Evolutionary conservation across 2,888 invertebrate genomes (phyloP), one percentile per base, ranked within the genome.

Genomic region (Idaea straminata): DNA sequence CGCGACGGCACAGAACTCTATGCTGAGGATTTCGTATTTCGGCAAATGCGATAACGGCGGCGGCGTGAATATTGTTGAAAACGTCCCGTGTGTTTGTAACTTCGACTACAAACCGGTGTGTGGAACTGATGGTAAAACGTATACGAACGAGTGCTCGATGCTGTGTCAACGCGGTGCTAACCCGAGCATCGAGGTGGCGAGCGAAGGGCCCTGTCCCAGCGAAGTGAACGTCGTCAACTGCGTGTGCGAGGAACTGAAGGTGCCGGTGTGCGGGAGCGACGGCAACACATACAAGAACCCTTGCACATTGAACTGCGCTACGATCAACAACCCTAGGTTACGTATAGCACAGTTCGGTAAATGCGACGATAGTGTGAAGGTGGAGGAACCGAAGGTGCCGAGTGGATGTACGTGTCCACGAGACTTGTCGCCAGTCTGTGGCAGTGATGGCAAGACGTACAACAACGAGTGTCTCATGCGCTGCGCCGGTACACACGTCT

Each of bases 381-480:
- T 47, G 6, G 47, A 7, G 13, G 47, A 47, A 13, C 47, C 47
- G 4, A 10, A 13, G 13, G 47, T 47, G 47, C 47, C 47, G 47
- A 47, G 47, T 47, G 47, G 47, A 10, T 72, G 69, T 64, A 16
- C 16, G 15, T 80, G 73, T 62, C 69, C 71, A 0, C 71, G 76
- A 59, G 68, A 77, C n/a, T 57, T 74, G 25, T 57, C 88, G 25
- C 93, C 94, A 60, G 76, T 78, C 0, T 80, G 81, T 35, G 77
- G 75, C 0, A 62, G 74, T 0, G 73, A 80, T 13, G 79, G 80
- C 5, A 90, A 93, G 68, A 95, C 95, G 0, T 96, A 96, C 84
- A 90, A 89, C 72, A 95, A 94, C 82, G 95, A 95, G 74, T 96
- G 96, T 82, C 93, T 95, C 73, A 84, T 96, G 73, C 88, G 93